Percentiles rank a stretch among this genome's conserved stretches.
Conservation (phyloP, 2,797 vertebrate species). For the Alcedo atthis region DNA sequence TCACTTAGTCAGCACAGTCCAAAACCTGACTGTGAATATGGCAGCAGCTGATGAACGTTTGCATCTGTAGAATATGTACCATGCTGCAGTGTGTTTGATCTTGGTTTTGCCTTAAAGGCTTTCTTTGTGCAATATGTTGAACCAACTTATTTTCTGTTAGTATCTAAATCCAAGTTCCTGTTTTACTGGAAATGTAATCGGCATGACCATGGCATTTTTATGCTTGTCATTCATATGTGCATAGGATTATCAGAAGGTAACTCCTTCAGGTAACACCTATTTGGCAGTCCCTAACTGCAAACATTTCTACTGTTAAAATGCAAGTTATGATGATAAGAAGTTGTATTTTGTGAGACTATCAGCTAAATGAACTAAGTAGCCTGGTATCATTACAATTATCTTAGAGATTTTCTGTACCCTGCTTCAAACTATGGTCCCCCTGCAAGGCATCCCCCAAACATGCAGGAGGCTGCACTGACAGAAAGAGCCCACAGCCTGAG, state of each 20-base stretch:
- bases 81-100: background rate
- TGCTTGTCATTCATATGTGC: background rate
- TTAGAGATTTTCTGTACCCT: background rate
- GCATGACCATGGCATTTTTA: background rate
- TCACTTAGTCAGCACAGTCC: background rate
- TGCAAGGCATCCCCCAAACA: background rate
- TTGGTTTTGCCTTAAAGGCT: background rate
- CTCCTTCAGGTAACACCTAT: background rate
- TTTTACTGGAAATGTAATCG: background rate
- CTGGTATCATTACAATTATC: background rate
- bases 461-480: rapidly evolving
- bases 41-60: background rate
- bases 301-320: background rate
- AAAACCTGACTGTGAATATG: background rate
- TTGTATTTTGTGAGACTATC: background rate
- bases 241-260: background rate
- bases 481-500: background rate
- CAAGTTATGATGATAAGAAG: background rate
- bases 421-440: background rate
- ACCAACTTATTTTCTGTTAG: background rate
- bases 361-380: background rate
- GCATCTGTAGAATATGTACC: background rate
- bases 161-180: background rate
- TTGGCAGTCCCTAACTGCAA: background rate
- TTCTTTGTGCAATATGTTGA: background rate